Evolutionary conservation across 1,140 invertebrate genomes (phyloP).

Genomic region (Orchesella cincta): DNA sequence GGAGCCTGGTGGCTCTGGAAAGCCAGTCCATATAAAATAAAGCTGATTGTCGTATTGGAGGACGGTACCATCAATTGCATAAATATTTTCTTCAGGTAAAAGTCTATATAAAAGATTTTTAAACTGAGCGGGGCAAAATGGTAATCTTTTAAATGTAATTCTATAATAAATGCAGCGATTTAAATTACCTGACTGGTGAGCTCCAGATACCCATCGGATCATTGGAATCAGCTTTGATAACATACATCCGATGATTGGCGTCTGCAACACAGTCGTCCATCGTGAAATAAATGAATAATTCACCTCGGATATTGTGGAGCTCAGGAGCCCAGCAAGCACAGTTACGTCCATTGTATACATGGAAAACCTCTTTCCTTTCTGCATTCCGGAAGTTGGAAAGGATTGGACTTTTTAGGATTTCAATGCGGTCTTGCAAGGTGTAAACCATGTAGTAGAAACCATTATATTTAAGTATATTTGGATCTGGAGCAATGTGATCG

Average conservation of each 20-base stretch:
- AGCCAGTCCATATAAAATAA: constrained; percentile 29
- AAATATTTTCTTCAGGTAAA: constrained; percentile 22
- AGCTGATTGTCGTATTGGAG: constrained; percentile 5
- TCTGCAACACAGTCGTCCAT: constrained; percentile 41
- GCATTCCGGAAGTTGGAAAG: constrained; percentile 43
- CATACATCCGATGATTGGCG: constrained; percentile 37
- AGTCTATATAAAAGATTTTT: neutral
- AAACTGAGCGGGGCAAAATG: neutral
- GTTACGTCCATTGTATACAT: neutral
- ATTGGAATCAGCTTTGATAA: neutral
- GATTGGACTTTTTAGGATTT: constrained; percentile 34
- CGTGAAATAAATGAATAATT: constrained; percentile 43
- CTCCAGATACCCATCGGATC: constrained; percentile 16
- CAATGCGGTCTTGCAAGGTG: constrained; percentile 15
- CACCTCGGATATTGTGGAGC: constrained; percentile 35
- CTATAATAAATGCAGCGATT: neutral
- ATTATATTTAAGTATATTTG: constrained; percentile 30
- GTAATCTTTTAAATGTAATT: neutral
- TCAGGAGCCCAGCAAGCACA: constrained; percentile 47
- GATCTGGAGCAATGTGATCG: constrained; percentile 38
- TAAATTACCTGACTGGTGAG: constrained; percentile 15
- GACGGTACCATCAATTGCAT: constrained; percentile 26
- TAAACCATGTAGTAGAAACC: constrained; percentile 37
- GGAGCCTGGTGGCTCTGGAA: constrained; percentile 24
- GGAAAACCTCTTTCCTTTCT: constrained; percentile 32